These are phyloP conservation scores for Acrossocheilus fasciatus DNA, from an alignment of 2,797 vertebrate genomes.

Conservation along the genomic window DNA sequence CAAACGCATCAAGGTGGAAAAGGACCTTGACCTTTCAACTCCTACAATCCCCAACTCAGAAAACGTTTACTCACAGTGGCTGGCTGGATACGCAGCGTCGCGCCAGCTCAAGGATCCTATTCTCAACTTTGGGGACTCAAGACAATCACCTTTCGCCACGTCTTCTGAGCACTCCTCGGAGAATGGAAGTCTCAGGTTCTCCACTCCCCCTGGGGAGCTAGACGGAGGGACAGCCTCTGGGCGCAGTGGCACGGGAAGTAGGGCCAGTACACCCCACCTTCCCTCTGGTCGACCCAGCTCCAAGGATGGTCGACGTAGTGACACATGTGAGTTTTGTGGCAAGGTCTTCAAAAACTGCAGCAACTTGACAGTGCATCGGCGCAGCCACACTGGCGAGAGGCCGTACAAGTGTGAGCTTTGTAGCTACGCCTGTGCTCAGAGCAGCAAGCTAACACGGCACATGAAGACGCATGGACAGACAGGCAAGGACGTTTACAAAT, in stretches of 20 bases:
- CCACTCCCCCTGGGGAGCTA: conserved; percentile 95
- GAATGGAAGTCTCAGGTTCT: conserved; percentile 98
- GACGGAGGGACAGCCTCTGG: conserved; percentile 91
- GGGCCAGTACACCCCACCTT: conserved; percentile 96
- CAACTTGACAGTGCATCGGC: conserved; percentile 98
- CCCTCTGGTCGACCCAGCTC: conserved; percentile 90
- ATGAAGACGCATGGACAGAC: conserved; percentile 99
- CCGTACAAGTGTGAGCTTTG: conserved; percentile 99
- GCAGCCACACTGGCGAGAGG: conserved; percentile 98
- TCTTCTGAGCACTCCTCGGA: conserved; percentile 98
- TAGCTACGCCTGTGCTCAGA: conserved; percentile 99
- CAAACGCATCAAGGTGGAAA: conserved; percentile 98
- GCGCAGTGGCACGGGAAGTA: conserved; percentile 95
- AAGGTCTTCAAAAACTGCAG: conserved; percentile 99
- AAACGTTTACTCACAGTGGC: conserved; percentile 98
- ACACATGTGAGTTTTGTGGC: conserved; percentile 98
- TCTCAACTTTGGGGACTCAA: conserved; percentile 94
- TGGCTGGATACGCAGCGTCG: conserved; percentile 94
- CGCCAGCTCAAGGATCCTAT: conserved; percentile 98
- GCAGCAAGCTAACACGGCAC: conserved; percentile 99
- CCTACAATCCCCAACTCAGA: conserved; percentile 94
- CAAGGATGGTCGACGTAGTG: conserved; percentile 97
- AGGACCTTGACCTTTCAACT: conserved; percentile 91
- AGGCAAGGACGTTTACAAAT: conserved; percentile 99
- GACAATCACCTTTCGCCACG: conserved; percentile 98